Evolutionary conservation across 2,888 invertebrate species (phyloP), one percentile per base, ranked within the genome.

Genomic region (Gastracanthus pulcherrimus): DNA sequence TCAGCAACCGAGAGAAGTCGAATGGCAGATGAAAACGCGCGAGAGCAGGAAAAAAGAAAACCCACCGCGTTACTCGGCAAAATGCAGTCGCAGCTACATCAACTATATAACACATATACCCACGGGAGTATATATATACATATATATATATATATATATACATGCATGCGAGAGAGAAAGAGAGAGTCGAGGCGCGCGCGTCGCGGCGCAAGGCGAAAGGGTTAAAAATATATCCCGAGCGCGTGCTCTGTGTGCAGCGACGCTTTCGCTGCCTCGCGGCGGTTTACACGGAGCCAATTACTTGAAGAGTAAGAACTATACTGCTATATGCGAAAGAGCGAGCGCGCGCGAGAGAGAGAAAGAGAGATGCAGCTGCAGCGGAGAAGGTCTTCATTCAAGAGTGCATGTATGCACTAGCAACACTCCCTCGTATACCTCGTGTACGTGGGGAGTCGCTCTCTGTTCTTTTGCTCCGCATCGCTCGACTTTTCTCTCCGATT

Each of bases 231-330:
- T 41, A 67, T 23, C 36, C n/a, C 45, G 19, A 48, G 80, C 74
- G 36, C n/a, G 16, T n/a, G 60, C n/a, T 41, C 16, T 38, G 64
- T 31, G 29, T 11, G n/a, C 4, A 36, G 11, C 31, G 16, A 11
- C n/a, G 45, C 31, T 62, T 34, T 62, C 34, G 31, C 69, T 75
- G 77, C 83, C 86, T 83, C 80, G 81, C 66, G 84, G 86, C 84
- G 86, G 84, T 87, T 85, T 86, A 84, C 85, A 85, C 84, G 82
- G 71, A 85, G 84, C 87, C 87, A 87, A 87, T 87, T 87, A 87
- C 85, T 85, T 84, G 82, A 84, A 83, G 80, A 76, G 77, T 58
- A 69, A 48, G 81, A 75, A 55, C 55, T 36, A 6, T 34, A n/a
- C 9, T 31, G 1, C n/a, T n/a, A n/a, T n/a, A n/a, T n/a, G n/a